Evolutionary conservation across 2,113 vertebrate genomes (phyloP).

Genomic region (Halichoerus grypus): DNA sequence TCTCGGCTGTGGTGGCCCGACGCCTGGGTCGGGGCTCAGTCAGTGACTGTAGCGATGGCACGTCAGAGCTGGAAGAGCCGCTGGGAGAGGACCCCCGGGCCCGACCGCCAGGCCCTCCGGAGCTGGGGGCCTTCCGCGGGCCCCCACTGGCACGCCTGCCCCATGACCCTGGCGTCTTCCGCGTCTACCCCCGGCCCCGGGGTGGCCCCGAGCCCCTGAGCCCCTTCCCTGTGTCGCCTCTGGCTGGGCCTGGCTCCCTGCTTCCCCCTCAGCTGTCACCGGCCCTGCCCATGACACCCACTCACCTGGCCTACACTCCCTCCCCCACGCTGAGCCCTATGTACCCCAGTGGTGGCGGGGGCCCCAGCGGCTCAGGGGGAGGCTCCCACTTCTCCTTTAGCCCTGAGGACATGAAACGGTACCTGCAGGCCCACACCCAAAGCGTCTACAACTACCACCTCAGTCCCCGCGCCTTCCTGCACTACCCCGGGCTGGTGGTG

Average conservation of each 20-base stretch:
- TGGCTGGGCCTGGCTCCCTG: conserved; percentile 89
- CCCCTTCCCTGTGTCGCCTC: conserved; percentile 93
- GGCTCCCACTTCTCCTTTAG: conserved; percentile 96
- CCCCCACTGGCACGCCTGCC: conserved; percentile 83
- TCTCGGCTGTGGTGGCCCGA: conserved; percentile 87
- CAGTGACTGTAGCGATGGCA: conserved; percentile 95
- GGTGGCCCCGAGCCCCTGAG: conserved; percentile 90
- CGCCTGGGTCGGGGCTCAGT: conserved; percentile 93
- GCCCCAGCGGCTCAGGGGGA: conserved; percentile 78
- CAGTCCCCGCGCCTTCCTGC: conserved; percentile 95
- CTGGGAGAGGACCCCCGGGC: conserved; percentile 87
- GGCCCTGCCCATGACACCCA: conserved; percentile 93
- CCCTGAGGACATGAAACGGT: conserved; percentile 97
- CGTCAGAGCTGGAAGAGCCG: conserved; percentile 95
- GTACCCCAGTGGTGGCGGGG: conserved; percentile 84
- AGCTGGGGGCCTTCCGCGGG: conserved; percentile 88
- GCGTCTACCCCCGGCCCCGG: conserved; percentile 89
- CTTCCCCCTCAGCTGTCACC: conserved; percentile 92
- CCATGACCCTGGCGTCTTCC: conserved; percentile 91
- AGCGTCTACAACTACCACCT: conserved; percentile 98
- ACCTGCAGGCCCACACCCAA: conserved; percentile 95
- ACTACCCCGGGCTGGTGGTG: conserved; percentile 94
- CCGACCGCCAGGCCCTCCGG: conserved; percentile 81
- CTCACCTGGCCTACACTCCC: conserved; percentile 93
- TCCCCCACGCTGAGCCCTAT: conserved; percentile 94